These are phyloP conservation scores for Coreius guichenoti DNA, from an alignment of 2,797 vertebrate genomes.

Conservation along the genomic window DNA sequence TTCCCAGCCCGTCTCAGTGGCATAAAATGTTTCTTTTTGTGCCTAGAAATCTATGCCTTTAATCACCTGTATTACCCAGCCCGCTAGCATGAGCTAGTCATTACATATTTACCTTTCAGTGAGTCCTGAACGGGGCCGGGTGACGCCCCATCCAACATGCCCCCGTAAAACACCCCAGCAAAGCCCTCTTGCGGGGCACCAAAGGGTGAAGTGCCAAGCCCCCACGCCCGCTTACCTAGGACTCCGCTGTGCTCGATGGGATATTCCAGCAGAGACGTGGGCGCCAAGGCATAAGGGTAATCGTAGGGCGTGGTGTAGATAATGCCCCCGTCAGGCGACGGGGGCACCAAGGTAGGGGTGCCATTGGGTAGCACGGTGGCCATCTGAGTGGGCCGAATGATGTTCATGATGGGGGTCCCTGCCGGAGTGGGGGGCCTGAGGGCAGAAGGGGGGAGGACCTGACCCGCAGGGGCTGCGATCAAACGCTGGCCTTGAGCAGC, in stretches of 20 bases:
- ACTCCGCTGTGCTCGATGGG: conserved; percentile 86
- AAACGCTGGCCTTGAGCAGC: conserved; percentile 83
- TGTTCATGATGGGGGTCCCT: conserved; percentile 83
- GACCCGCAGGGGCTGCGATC: conserved; percentile 78
- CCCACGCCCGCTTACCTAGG: conserved; percentile 82
- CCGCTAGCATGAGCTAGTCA: conserved; percentile 79
- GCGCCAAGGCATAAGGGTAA: conserved; percentile 85
- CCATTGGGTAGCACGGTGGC: conserved; percentile 83
- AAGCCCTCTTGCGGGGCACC: conserved; percentile 74
- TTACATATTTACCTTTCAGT: conserved; percentile 86
- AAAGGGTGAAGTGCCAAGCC: conserved; percentile 52
- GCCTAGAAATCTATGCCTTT: conserved; percentile 57
- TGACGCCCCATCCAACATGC: conserved; percentile 77
- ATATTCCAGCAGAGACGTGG: conserved; percentile 87
- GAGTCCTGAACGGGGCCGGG: conserved; percentile 83
- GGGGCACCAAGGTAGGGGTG: conserved; percentile 83
- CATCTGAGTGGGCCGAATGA: conserved; percentile 84
- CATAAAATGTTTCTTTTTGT: not conserved
- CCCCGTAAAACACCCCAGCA: conserved; percentile 79
- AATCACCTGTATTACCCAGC: conserved; percentile 70
- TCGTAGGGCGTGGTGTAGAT: conserved; percentile 86
- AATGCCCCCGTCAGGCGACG: conserved; percentile 80
- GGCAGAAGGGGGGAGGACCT: conserved; percentile 72
- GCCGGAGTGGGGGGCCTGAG: conserved; percentile 79
- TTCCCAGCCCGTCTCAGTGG: conserved; percentile 34